A percentile compares a stretch with the other conserved stretches of the same genome.
Conservation (phyloP, 2,797 vertebrate species). For the Cheirogaleus major region DNA sequence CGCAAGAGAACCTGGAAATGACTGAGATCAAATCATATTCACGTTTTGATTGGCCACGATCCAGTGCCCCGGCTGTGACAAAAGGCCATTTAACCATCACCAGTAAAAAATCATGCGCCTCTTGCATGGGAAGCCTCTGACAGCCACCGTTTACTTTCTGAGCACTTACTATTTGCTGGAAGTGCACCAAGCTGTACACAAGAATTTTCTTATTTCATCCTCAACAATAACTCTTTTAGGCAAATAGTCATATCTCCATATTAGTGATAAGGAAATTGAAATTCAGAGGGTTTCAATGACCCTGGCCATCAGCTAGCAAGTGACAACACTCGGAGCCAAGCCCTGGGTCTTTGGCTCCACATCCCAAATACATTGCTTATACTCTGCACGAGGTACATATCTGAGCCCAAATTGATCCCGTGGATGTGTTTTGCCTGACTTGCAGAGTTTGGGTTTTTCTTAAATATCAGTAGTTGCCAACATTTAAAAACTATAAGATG, state of each 20-base stretch:
- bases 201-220: background rate
- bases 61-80: no score
- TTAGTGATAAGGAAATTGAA: background rate
- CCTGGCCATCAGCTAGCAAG: background rate
- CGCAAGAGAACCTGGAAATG: background rate
- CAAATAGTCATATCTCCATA: background rate
- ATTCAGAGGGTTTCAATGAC: background rate
- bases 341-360: background rate
- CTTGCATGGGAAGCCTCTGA: background rate
- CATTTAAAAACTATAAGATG: background rate
- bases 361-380: no score
- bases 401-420: background rate
- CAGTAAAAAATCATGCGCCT: background rate
- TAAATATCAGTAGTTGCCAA: background rate
- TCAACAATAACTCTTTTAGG: background rate
- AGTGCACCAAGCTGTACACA: background rate
- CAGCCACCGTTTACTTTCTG: background rate
- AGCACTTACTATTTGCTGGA: background rate
- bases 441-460: background rate
- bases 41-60: background rate
- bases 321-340: background rate
- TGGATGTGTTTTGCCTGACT: background rate
- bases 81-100: background rate
- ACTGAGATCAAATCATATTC: background rate
- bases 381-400: background rate